Conservation (phyloP, 2,797 vertebrate genomes). For the Scomberomorus guttatus region DNA sequence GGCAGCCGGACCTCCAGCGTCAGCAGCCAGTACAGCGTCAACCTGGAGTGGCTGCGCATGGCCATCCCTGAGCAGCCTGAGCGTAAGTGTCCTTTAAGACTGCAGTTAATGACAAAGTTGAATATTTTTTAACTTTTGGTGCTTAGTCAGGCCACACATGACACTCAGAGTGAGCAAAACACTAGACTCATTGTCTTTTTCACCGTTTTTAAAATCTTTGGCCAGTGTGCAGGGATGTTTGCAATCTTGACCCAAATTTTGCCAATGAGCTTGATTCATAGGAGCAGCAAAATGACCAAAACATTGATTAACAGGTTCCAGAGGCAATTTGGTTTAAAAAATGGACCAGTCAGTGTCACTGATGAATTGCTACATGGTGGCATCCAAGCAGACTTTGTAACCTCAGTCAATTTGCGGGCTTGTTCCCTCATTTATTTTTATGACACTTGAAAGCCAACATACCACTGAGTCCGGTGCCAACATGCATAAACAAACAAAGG, state of each 20-base stretch:
- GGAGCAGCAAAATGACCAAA: not conserved
- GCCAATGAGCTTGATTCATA: not conserved
- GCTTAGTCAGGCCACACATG: not conserved
- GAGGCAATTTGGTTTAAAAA: not conserved
- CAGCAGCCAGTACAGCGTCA: constrained; percentile 93
- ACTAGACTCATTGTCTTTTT: constrained; percentile 3
- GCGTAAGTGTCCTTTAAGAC: constrained; percentile 84
- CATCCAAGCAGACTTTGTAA: not conserved
- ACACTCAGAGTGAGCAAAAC: not conserved
- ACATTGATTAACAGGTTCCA: not conserved
- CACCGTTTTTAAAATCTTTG: not conserved
- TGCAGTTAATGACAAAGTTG: not conserved
- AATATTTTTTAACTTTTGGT: not conserved
- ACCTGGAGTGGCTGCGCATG: constrained; percentile 92
- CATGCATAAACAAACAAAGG: constrained; percentile 16
- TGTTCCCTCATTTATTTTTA: constrained; percentile 13
- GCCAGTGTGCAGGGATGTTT: not conserved
- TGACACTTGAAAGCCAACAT: constrained; percentile 4
- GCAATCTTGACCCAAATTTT: not conserved
- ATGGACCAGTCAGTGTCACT: not conserved
- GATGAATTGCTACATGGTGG: not conserved
- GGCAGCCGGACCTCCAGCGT: constrained; percentile 94
- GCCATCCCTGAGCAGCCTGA: constrained; percentile 90
- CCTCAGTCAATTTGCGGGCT: not conserved
- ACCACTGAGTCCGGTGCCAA: constrained; percentile 3